Base-by-base conservation (phyloP, 2,797 vertebrate species). In the Acropternis orthonyx region DNA sequence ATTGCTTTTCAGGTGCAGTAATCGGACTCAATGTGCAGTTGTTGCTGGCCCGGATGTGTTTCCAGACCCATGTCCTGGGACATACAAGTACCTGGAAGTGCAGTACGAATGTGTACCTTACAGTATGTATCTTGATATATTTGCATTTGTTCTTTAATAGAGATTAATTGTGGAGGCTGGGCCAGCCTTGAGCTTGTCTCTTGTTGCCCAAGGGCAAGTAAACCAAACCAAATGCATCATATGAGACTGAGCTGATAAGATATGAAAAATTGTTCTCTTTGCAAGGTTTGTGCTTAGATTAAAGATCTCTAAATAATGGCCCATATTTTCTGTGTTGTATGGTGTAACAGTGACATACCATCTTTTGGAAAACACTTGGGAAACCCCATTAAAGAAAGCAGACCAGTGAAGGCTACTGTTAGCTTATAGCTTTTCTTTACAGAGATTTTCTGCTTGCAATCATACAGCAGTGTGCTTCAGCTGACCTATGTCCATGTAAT, bases 81-180 rank as follows among this genome's bases (percentile, higher is more conserved):
- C 99, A 2, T 99, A 99, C 97, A 99, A 99, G 95, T 99, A 99
- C 96, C 98, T 99, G 93, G 99, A 99, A 97, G 99, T 99, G 95
- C 99, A 99, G 94, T 99, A 99, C 24, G 99, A 99, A 98, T 99
- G 99, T 94, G 99, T 99, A 39, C 99, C 99, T 80, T 99, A 99
- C 98, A 99, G 99, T 99, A 99, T 82, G 99, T 99, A 99, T 96
- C 92, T 49, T 75, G 30, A 63, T 94, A 9, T 77, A 32, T 61
- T 92, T 95, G 77, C 46, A 77, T 86, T 68, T 94, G 11, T 23
- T 92, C 43, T 62, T 8, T 80, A 41, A 43, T 74, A 82, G 83
- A 63, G 36, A 44, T 92, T 67, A 72, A 43, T 28, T 65, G 39
- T 66, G 66, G 72, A 66, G 65, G 62, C 30, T 56, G 58, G 32